These are phyloP conservation scores for Festucalex cinctus DNA, from an alignment of 2,113 vertebrate species.

Conservation along the genomic window DNA sequence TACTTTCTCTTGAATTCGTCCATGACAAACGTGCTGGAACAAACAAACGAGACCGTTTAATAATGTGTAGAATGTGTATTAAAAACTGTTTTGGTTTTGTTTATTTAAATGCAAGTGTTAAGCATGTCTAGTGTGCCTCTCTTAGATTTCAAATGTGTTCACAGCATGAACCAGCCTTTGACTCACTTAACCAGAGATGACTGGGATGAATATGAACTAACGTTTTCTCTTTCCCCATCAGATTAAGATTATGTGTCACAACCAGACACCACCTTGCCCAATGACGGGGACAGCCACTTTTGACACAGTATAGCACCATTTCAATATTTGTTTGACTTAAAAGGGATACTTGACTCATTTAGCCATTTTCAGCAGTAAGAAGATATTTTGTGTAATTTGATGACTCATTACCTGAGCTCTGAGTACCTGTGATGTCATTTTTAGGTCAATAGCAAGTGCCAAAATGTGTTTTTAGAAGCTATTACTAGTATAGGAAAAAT, in stretches of 20 bases:
- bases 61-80: neutral
- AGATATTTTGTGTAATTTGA: too few species aligned
- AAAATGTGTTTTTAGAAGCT: too few species aligned
- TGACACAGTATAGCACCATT: neutral
- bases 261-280: constrained; percentile 63
- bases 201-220: constrained; percentile 67
- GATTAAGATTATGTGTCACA: constrained; percentile 66
- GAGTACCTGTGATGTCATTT: too few species aligned
- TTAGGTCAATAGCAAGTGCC: too few species aligned
- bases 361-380: too few species aligned
- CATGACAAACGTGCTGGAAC: constrained; percentile 79
- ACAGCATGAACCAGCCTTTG: constrained; percentile 67
- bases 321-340: too few species aligned
- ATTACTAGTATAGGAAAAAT: too few species aligned
- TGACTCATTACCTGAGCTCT: too few species aligned
- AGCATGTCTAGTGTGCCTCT: neutral
- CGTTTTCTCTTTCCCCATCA: constrained; percentile 54
- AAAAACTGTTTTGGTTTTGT: too few species aligned
- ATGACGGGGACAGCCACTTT: constrained; percentile 41
- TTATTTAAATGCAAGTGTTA: too few species aligned
- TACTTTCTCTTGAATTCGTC: constrained; percentile 93
- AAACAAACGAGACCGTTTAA: neutral
- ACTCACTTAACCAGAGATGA: constrained; percentile 56
- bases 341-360: too few species aligned
- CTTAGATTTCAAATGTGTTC: constrained; percentile 38